These are phyloP conservation scores for Solea solea DNA, from an alignment of 2,113 vertebrate genomes.

Conservation along the genomic window DNA sequence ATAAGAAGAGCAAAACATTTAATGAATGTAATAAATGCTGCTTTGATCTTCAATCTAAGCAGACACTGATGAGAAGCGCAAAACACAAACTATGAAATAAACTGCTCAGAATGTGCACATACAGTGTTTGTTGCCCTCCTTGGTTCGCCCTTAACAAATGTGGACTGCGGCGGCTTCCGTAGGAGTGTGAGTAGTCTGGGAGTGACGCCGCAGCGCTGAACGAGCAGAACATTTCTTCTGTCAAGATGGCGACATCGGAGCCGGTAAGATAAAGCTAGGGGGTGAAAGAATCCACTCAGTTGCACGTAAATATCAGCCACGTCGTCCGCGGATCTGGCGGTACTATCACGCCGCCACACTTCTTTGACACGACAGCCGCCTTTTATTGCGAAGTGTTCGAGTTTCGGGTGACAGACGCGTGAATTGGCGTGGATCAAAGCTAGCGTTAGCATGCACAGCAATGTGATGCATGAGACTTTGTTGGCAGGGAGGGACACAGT, in stretches of 20 bases:
- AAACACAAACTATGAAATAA: too few relatives aligned
- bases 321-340: accelerated
- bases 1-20: too few relatives aligned
- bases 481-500: slow-evolving; percentile 64
- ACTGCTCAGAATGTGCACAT: too few relatives aligned
- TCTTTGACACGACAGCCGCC: neutral
- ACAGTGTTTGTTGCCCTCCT: too few relatives aligned
- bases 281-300: neutral
- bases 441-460: slow-evolving; percentile 70
- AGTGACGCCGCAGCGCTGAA: slow-evolving; percentile 78
- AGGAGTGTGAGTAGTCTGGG: slow-evolving; percentile 52
- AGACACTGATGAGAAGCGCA: too few relatives aligned
- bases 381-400: neutral
- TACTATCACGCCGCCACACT: too few relatives aligned
- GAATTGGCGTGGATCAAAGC: slow-evolving; percentile 49
- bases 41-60: too few relatives aligned
- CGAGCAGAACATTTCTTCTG: slow-evolving; percentile 74
- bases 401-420: slow-evolving; percentile 10
- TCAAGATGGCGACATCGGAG: slow-evolving; percentile 88
- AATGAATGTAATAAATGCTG: too few relatives aligned
- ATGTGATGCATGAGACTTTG: slow-evolving; percentile 72
- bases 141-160: neutral
- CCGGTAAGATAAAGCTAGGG: slow-evolving; percentile 80
- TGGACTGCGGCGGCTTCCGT: slow-evolving; percentile 70
- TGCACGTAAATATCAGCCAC: neutral